Evolutionary conservation across 1,140 invertebrate species (phyloP).

Genomic region (Macrobrachium nipponense): DNA sequence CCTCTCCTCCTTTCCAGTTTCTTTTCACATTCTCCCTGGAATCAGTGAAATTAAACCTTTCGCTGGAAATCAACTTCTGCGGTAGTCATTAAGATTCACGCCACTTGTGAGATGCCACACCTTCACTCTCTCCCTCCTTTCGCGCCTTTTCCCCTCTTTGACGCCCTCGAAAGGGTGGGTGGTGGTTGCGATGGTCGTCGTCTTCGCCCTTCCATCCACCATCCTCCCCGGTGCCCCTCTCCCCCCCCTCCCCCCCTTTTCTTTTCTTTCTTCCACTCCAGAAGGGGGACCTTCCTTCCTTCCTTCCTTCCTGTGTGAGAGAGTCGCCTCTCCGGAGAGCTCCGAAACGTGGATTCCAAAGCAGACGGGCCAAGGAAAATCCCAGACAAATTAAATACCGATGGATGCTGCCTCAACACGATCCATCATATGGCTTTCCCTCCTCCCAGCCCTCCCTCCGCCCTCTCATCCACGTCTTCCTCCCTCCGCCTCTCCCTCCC

Average conservation of each 20-base stretch:
- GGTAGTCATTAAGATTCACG: slow-evolving; percentile 10
- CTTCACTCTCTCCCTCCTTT: slow-evolving; percentile 3
- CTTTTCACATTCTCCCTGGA: no score
- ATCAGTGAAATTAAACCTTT: slow-evolving; percentile 2
- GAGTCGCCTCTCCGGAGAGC: neutral
- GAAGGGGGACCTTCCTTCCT: no score
- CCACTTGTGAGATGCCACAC: neutral
- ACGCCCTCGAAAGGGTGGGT: neutral
- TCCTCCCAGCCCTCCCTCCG: no score
- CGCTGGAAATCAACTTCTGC: neutral
- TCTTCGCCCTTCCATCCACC: no score
- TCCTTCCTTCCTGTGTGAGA: no score
- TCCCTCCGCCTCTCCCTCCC: no score
- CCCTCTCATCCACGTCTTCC: no score
- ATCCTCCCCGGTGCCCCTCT: no score
- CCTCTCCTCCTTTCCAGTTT: no score
- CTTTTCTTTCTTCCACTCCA: no score
- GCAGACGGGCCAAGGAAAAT: slow-evolving; percentile 13
- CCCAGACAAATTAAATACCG: slow-evolving; percentile 21
- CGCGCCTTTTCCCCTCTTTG: neutral
- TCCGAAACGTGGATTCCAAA: slow-evolving; percentile 3
- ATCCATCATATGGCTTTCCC: slow-evolving; percentile 8
- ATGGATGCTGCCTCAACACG: slow-evolving; percentile 8
- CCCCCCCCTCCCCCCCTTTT: no score
- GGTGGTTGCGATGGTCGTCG: no score